These are phyloP conservation scores for Achlya flavicornis DNA, from an alignment of 2,888 invertebrate genomes.

Conservation along the genomic window DNA sequence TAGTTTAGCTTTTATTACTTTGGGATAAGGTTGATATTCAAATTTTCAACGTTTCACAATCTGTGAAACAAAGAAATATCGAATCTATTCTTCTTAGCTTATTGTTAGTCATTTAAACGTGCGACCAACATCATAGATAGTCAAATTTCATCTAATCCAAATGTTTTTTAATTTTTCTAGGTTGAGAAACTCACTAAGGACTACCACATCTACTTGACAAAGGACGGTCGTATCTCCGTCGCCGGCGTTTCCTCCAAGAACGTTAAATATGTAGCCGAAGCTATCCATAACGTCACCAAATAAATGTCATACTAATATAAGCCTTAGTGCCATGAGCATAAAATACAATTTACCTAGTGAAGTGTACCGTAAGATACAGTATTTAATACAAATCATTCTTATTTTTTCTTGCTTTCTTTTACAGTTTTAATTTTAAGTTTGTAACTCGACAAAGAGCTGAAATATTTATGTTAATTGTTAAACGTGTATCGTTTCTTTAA, in stretches of 20 bases:
- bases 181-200: conserved; percentile 94
- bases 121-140: no score
- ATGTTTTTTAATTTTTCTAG: conserved; percentile 73
- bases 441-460: conserved; percentile 14
- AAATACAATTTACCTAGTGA: conserved; percentile 27
- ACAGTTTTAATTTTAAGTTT: background rate
- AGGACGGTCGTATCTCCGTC: conserved; percentile 99
- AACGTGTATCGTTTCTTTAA: conserved; percentile 31
- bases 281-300: conserved; percentile 96
- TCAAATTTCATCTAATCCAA: background rate
- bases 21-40: no score
- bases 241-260: conserved; percentile 98
- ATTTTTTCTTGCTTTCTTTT: background rate
- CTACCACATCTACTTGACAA: conserved; percentile 96
- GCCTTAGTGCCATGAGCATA: conserved; percentile 23
- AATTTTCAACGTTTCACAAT: no score
- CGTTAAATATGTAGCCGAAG: conserved; percentile 96
- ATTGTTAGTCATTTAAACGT: no score
- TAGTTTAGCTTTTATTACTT: no score
- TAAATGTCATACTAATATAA: conserved; percentile 61
- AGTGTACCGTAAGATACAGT: conserved; percentile 49
- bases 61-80: no score
- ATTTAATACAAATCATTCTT: conserved; percentile 47
- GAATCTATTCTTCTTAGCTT: no score
- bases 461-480: conserved; percentile 24